Conservation (phyloP, 2,113 vertebrate species). For the Blennius ocellaris region DNA sequence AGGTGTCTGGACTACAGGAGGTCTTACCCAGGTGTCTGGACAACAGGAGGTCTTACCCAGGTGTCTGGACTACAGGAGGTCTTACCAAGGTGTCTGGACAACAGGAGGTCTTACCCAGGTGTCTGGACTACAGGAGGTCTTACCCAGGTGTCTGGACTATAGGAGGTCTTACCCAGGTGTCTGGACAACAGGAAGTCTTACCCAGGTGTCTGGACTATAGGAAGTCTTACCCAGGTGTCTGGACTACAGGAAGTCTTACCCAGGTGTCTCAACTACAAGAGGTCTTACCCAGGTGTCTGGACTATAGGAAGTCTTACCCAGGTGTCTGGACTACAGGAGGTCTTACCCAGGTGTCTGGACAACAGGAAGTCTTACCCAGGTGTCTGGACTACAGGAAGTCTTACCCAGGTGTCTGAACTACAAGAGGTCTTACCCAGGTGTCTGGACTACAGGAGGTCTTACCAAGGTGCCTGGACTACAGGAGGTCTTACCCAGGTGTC, state of each 20-base stretch:
- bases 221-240: slow-evolving; percentile 90
- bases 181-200: slow-evolving; percentile 81
- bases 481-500: slow-evolving; percentile 89
- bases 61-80: slow-evolving; percentile 93
- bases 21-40: too few relatives aligned
- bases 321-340: slow-evolving; percentile 93
- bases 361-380: slow-evolving; percentile 86
- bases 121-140: slow-evolving; percentile 93
- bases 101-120: slow-evolving; percentile 87
- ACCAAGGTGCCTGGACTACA: too few relatives aligned
- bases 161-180: slow-evolving; percentile 88
- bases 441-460: slow-evolving; percentile 93
- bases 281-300: slow-evolving; percentile 91
- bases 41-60: slow-evolving; percentile 86
- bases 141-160: too few relatives aligned
- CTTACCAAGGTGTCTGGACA: too few relatives aligned
- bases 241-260: slow-evolving; percentile 84
- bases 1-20: slow-evolving; percentile 94
- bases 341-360: too few relatives aligned
- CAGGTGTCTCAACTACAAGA: slow-evolving; percentile 86
- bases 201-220: slow-evolving; percentile 90
- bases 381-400: slow-evolving; percentile 82
- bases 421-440: slow-evolving; percentile 88
- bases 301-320: slow-evolving; percentile 86
- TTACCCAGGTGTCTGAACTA: slow-evolving; percentile 95